phyloP scores from a whole-genome alignment of 2,888 invertebrate genomes.

The Augochlorella aurata region DNA sequence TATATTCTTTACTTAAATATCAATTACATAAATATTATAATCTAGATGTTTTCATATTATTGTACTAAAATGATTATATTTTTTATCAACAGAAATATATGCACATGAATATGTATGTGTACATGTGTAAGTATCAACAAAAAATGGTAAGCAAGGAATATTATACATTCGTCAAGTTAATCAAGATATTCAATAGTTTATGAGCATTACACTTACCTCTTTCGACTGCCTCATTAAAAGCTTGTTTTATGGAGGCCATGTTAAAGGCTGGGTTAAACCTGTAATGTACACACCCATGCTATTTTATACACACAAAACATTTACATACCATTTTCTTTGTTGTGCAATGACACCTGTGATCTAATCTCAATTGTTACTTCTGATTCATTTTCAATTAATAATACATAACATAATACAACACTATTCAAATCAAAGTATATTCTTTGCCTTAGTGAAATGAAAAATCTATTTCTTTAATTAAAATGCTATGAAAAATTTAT shows the following conservation, averaged over 20 bases:
- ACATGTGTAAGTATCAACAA: background rate
- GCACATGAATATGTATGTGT: background rate
- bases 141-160: slow-evolving; percentile 16
- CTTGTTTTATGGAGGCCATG: slow-evolving; percentile 96
- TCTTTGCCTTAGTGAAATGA: background rate
- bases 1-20: background rate
- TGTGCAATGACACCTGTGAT: slow-evolving; percentile 69
- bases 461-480: background rate
- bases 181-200: slow-evolving; percentile 24
- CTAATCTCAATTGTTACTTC: slow-evolving; percentile 31
- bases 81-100: background rate
- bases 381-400: background rate
- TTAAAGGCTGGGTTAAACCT: slow-evolving; percentile 97
- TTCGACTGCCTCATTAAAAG: slow-evolving; percentile 96
- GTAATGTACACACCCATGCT: slow-evolving; percentile 81
- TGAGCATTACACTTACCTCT: slow-evolving; percentile 86
- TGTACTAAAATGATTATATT: background rate
- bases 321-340: slow-evolving; percentile 56
- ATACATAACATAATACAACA: background rate
- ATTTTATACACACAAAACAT: slow-evolving; percentile 67
- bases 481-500: slow-evolving; percentile 2
- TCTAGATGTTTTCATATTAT: background rate
- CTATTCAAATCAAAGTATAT: slow-evolving; percentile 19
- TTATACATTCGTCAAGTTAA: slow-evolving; percentile 21
- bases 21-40: background rate